These are phyloP conservation scores for Myathropa florea DNA, from an alignment of 2,888 invertebrate species.

Conservation along the genomic window DNA sequence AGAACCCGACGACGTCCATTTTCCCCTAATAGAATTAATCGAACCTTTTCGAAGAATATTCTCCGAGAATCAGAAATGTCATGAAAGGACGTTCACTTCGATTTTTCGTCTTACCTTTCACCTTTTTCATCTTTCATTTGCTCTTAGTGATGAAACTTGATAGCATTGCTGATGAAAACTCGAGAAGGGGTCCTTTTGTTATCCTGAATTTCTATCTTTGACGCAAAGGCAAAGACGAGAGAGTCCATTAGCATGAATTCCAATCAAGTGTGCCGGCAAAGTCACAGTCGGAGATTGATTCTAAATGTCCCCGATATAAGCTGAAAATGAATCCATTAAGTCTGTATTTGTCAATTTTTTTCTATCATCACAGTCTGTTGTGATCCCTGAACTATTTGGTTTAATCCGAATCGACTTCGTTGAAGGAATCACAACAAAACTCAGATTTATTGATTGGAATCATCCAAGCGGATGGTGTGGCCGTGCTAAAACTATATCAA, in stretches of 20 bases:
- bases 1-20: neutral
- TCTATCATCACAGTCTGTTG: neutral
- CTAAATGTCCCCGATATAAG: constrained; percentile 6
- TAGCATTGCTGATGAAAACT: neutral
- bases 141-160: neutral
- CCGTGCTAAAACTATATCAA: neutral
- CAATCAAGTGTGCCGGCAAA: constrained; percentile 1
- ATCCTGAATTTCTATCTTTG: too few species aligned
- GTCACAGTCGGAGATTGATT: constrained; percentile 6
- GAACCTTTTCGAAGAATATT: neutral
- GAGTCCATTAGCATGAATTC: constrained; percentile 16
- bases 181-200: neutral
- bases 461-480: neutral
- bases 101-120: neutral
- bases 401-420: neutral
- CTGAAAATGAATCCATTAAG: constrained; percentile 26
- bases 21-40: neutral
- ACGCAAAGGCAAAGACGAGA: neutral
- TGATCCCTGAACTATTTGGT: neutral
- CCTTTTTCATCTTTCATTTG: neutral
- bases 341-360: constrained; percentile 30
- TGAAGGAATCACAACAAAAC: constrained; percentile 10
- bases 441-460: constrained; percentile 23
- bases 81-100: neutral
- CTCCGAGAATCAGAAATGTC: neutral